These are phyloP conservation scores for Hippocampus comes DNA, from an alignment of 2,113 vertebrate species.

Conservation along the genomic window DNA sequence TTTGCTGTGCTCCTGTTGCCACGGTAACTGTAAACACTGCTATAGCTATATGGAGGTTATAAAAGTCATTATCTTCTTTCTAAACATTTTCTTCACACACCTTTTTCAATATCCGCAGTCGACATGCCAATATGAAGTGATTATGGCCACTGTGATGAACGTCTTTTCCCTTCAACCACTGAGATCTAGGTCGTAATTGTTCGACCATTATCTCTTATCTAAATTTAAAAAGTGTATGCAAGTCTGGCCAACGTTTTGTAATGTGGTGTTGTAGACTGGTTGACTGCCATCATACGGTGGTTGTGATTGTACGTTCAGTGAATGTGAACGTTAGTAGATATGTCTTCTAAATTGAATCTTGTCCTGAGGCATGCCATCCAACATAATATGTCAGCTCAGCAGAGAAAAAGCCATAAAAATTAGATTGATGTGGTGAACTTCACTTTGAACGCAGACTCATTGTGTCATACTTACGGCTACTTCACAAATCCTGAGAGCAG, in stretches of 20 bases:
- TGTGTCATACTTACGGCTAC: constrained; percentile 3
- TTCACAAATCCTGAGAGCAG: neutral
- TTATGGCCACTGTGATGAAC: neutral
- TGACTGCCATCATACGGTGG: neutral
- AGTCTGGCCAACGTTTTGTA: neutral
- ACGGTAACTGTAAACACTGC: constrained; percentile 47
- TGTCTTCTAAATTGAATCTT: neutral
- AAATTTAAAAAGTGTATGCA: neutral
- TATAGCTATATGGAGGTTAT: constrained; percentile 38
- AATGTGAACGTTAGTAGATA: neutral
- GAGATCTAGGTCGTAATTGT: neutral
- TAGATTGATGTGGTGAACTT: constrained; percentile 29
- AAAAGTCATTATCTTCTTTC: constrained; percentile 29
- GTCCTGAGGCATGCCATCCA: neutral
- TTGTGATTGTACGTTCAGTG: neutral
- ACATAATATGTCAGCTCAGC: neutral
- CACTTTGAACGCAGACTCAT: constrained; percentile 31
- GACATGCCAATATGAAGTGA: neutral
- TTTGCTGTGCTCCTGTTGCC: constrained; percentile 54
- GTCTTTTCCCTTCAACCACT: constrained; percentile 6
- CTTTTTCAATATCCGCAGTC: neutral
- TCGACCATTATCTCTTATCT: neutral
- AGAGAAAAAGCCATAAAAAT: constrained; percentile 29
- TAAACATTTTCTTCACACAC: constrained; percentile 14
- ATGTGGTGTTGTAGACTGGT: no score